Evolutionary conservation across 2,888 invertebrate genomes (phyloP).

Genomic region (Notodonta ziczac): DNA sequence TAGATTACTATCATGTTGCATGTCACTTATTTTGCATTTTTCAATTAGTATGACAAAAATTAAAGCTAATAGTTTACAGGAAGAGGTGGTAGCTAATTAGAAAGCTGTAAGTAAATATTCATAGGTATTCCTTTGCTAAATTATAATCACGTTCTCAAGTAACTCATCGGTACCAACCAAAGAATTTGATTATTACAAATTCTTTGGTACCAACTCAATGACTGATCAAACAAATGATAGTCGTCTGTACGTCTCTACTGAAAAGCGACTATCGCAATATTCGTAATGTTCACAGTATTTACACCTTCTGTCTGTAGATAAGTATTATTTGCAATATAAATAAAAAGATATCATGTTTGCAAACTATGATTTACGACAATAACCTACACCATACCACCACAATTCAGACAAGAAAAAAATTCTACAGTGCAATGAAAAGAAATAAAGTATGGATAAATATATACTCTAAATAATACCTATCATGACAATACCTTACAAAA

Average conservation of each 20-base stretch:
- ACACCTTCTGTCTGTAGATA: neutral
- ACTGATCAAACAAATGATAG: neutral
- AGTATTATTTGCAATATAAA: neutral
- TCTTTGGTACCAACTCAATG: neutral
- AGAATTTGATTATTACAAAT: no score
- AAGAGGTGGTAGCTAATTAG: neutral
- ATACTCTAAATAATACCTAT: no score
- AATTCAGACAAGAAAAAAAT: no score
- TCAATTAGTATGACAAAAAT: no score
- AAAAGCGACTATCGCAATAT: neutral
- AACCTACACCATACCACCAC: neutral
- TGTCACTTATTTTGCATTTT: no score
- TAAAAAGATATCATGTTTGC: neutral
- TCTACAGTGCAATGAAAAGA: no score
- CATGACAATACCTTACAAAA: no score
- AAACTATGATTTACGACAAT: neutral
- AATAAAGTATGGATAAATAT: no score
- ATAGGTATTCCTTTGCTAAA: neutral
- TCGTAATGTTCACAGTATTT: neutral
- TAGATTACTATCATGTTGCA: no score
- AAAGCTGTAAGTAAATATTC: neutral
- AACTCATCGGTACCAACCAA: neutral
- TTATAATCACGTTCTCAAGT: neutral
- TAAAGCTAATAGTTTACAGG: conserved; percentile 13
- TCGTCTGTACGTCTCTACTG: neutral